Base-by-base conservation (phyloP, 2,888 invertebrate species). In the Caenorhabditis virilis region DNA sequence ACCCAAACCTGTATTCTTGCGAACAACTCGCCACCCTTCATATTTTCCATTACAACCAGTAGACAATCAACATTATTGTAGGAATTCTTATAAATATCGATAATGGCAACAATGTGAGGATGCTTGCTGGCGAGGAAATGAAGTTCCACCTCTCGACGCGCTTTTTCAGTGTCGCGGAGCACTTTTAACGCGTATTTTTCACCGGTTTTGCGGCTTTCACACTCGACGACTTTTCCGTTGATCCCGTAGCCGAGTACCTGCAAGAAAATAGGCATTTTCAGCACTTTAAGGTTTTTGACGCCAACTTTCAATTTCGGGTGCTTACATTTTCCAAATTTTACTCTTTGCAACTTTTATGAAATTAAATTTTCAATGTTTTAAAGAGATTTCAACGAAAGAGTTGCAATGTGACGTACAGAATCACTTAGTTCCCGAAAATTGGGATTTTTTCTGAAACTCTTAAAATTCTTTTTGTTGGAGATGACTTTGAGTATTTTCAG, bases 21-120 rank as follows among this genome's bases (percentile, higher is more conserved):
- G 86, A 98, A 98, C 60, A 98, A 87, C 85, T 98, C 97, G 0
- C 97, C 97, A 4, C 97, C 97, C 84, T 92, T 93, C 97, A 98
- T 97, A 81, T 95, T 94, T 88, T 98, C 98, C 97, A 98, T 98
- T n/a, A 98, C 91, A 35, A 98, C 93, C 7, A 98, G 88, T 2
- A 98, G 88, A 85, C 95, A 97, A 78, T 91, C 90, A 76, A 91
- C 90, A 11, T 91, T 91, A 68, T 90, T 90, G 83, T 95, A 94
- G n/a, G 90, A 88, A 86, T 98, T 98, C 86, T 95, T 95, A 85
- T 94, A 98, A 25, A 97, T 93, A 86, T 97, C 95, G 74, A 89
- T 88, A 38, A 91, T 89, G 84, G 91, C 90, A 7, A 98, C 98
- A 80, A 98, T 94, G 83, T 97, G 91, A 74, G 89, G 88, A 84